Evolutionary conservation across 2,888 invertebrate species (phyloP).

Genomic region (Halictus ligatus): DNA sequence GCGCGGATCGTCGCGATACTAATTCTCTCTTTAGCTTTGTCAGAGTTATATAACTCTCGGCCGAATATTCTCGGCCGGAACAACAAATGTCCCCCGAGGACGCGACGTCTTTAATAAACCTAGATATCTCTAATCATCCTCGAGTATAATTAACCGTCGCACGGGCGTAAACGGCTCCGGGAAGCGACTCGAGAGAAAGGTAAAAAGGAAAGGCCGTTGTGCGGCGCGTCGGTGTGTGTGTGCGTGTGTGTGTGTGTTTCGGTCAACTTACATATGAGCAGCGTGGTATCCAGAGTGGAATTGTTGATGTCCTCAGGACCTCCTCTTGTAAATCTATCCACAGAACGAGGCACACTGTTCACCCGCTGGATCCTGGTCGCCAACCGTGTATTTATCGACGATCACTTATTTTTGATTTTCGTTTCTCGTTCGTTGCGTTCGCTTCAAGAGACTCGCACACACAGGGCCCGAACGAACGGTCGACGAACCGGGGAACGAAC

Average conservation of each 20-base stretch:
- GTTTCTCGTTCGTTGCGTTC: neutral
- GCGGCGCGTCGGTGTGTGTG: neutral
- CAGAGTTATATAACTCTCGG: no score
- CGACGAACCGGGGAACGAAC: no score
- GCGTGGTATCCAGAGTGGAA: constrained; percentile 81
- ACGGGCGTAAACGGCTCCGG: neutral
- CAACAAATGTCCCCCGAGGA: no score
- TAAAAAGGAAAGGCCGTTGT: constrained; percentile 5
- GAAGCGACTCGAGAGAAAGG: constrained; percentile 9
- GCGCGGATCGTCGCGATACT: no score
- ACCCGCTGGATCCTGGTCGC: constrained; percentile 55
- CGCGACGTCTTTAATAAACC: no score
- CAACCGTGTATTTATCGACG: constrained; percentile 24
- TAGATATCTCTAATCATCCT: no score
- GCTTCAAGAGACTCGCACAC: no score
- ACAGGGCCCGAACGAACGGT: no score
- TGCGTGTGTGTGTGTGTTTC: no score
- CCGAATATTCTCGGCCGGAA: no score
- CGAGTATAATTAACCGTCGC: neutral
- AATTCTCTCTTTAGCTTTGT: no score
- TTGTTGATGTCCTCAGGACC: constrained; percentile 81
- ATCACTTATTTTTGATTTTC: constrained; percentile 36
- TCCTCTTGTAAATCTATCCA: constrained; percentile 81
- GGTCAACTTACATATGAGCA: constrained; percentile 83
- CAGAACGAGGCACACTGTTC: constrained; percentile 79